Evolutionary conservation across 2,113 vertebrate species (phyloP).

Genomic region (Sinocyclocheilus anophthalmus): DNA sequence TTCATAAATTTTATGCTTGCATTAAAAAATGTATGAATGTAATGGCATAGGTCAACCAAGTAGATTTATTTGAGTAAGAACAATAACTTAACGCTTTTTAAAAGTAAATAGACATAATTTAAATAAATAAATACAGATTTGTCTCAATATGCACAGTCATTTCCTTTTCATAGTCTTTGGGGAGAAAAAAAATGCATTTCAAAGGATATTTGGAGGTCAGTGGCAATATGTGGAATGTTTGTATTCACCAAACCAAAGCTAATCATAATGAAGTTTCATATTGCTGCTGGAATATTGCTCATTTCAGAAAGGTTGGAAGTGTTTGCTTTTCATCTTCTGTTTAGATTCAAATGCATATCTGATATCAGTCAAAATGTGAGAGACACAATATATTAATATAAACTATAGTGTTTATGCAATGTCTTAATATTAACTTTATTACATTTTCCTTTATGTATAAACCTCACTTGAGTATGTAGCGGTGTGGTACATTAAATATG

Average conservation of each 20-base stretch:
- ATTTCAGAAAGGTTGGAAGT: background rate
- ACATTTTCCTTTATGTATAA: slow-evolving; percentile 4
- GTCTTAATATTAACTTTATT: slow-evolving; percentile 5
- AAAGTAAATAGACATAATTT: no score
- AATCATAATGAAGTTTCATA: slow-evolving; percentile 12
- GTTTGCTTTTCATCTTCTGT: slow-evolving; percentile 27
- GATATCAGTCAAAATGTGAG: background rate
- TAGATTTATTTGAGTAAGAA: no score
- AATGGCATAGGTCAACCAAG: no score
- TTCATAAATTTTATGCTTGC: no score
- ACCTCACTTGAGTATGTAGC: background rate
- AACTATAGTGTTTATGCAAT: background rate
- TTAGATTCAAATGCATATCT: background rate
- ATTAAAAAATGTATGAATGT: no score
- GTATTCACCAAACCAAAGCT: slow-evolving; percentile 14
- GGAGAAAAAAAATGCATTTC: background rate
- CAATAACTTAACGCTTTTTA: no score
- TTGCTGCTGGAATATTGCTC: background rate
- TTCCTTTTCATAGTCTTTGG: background rate
- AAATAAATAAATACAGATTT: no score
- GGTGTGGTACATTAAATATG: slow-evolving; percentile 10
- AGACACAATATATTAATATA: background rate
- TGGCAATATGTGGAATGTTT: slow-evolving; percentile 5
- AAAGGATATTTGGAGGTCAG: slow-evolving; percentile 23
- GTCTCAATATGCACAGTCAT: background rate